Conservation (phyloP, 2,113 vertebrate species). For the Bucco capensis region DNA sequence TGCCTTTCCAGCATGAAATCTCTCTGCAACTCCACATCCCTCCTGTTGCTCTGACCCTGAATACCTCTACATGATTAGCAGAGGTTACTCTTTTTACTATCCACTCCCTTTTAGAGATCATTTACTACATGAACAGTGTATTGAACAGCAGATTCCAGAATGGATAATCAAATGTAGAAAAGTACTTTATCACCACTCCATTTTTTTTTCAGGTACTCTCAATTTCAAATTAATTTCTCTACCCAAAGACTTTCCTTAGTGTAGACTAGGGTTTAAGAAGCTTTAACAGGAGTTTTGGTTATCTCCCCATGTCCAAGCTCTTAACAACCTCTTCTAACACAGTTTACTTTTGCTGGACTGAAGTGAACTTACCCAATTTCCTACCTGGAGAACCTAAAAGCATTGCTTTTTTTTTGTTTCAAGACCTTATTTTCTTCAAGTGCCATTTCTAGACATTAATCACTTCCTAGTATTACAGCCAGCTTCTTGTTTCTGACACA, state of each 20-base stretch:
- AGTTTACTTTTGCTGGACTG: background rate
- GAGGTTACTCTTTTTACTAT: background rate
- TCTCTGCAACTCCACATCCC: background rate
- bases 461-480: background rate
- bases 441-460: background rate
- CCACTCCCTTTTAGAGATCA: background rate
- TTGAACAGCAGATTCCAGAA: background rate
- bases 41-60: background rate
- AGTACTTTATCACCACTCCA: background rate
- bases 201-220: background rate
- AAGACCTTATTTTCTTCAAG: background rate
- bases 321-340: background rate
- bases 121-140: background rate
- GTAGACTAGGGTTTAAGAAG: background rate
- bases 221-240: background rate
- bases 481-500: background rate
- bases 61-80: background rate
- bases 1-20: background rate
- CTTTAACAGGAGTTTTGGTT: background rate
- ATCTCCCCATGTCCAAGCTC: background rate
- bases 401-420: fast-evolving
- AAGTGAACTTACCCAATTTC: background rate
- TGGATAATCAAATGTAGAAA: background rate
- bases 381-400: background rate
- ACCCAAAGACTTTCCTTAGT: background rate